Evolutionary conservation across 2,888 invertebrate genomes (phyloP), one percentile per base, ranked within the genome.

Genomic region (Acronicta psi): DNA sequence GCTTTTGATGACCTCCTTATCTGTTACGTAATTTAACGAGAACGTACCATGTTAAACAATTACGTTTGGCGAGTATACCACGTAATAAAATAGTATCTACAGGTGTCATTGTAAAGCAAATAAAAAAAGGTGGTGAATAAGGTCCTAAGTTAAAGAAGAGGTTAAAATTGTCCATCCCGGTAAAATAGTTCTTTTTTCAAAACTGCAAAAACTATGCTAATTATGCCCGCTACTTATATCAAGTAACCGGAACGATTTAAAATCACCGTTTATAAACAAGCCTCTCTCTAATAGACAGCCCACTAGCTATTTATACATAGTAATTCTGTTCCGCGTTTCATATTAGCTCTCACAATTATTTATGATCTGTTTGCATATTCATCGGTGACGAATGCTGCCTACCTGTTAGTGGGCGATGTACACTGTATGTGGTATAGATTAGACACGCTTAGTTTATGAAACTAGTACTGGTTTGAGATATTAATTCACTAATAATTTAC

Each of bases 321-420:
- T 44, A n/a, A 42, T 53, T 56, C 69, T 63, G 84, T 89, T 89
- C 89, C 90, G 88, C 80, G 75, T 89, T 84, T 85, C 84, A 81
- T 81, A 87, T 88, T 87, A 87, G 68, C 85, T 84, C 79, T 82
- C 82, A 80, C 80, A 85, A 85, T 85, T 81, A 87, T 84, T 85
- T 87, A 87, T 83, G 82, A 80, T 66, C 59, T 59, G 65, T 75
- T 81, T 87, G 82, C 87, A 86, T 87, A 87, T 85, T 83, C 82
- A 85, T 83, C 64, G 59, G 41, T 62, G 69, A 73, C 56, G 62
- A 65, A 69, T 59, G 70, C 69, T 73, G 66, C 73, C 75, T n/a
- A 20, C 62, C 73, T 74, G 69, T 2, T n/a, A 31, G 43, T 25
- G 25, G 16, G 7, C 37, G 42, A 61, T 50, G 46, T 55, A 63